These are phyloP conservation scores for Syrphus vitripennis DNA, from an alignment of 2,888 invertebrate genomes.

Conservation along the genomic window DNA sequence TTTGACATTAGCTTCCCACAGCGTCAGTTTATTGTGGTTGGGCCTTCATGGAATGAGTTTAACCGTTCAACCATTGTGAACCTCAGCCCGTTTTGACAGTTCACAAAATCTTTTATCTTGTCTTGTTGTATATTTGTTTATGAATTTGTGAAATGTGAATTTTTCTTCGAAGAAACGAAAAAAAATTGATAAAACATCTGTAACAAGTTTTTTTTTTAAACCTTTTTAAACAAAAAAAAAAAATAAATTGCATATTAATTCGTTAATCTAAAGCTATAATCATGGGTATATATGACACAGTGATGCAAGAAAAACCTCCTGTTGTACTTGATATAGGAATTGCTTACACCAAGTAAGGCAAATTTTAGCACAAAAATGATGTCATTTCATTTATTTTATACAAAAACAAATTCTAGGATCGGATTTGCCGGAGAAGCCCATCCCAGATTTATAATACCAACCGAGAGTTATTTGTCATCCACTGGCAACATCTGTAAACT, in stretches of 20 bases:
- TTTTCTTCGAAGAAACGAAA: too few species aligned
- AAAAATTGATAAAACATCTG: neutral
- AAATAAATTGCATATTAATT: neutral
- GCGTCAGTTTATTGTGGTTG: too few species aligned
- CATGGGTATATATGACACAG: slow-evolving; percentile 92
- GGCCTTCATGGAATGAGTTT: too few species aligned
- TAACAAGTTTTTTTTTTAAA: neutral
- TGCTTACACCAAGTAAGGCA: slow-evolving; percentile 93
- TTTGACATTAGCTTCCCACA: too few species aligned
- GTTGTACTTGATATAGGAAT: slow-evolving; percentile 95
- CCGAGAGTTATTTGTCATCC: slow-evolving; percentile 87
- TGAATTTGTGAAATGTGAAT: too few species aligned
- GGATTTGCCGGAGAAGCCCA: slow-evolving; percentile 95
- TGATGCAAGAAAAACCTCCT: slow-evolving; percentile 92
- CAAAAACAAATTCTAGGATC: slow-evolving; percentile 84
- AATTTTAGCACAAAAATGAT: slow-evolving; percentile 59
- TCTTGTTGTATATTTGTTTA: neutral
- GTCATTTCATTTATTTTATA: slow-evolving; percentile 51
- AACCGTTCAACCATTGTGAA: too few species aligned
- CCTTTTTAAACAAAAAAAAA: neutral
- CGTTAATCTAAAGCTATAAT: slow-evolving; percentile 11
- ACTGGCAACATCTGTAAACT: slow-evolving; percentile 85
- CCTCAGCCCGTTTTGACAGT: too few species aligned
- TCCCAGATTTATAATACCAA: slow-evolving; percentile 93
- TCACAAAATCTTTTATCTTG: neutral